Evolutionary conservation across 2,113 vertebrate species (phyloP).

Genomic region (Chloropsis cyanopogon): DNA sequence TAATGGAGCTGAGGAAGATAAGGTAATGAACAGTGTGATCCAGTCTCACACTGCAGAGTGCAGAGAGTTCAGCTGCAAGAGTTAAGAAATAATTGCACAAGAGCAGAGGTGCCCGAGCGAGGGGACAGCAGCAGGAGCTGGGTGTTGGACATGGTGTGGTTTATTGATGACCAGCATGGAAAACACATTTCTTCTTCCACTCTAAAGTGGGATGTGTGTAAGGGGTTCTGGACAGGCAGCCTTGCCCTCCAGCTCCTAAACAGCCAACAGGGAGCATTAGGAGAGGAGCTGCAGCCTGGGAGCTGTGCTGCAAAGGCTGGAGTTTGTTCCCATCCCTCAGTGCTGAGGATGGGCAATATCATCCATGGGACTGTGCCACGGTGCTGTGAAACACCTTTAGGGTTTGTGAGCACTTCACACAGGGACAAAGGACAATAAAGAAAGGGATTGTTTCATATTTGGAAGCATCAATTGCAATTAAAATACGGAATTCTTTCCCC

Average conservation of each 20-base stretch:
- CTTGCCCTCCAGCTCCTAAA: background rate
- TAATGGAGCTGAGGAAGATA: slow-evolving; percentile 36
- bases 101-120: slow-evolving; percentile 1
- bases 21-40: slow-evolving; percentile 45
- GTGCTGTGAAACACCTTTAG: background rate
- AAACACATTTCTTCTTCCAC: background rate
- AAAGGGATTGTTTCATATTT: background rate
- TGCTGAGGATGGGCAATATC: background rate
- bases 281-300: background rate
- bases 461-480: background rate
- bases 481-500: background rate
- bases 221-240: background rate
- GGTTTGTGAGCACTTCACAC: background rate
- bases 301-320: background rate
- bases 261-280: background rate
- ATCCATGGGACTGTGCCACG: background rate
- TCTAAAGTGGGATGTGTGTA: background rate
- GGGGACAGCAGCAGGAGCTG: background rate
- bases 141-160: background rate
- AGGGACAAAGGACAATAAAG: background rate
- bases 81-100: slow-evolving; percentile 61
- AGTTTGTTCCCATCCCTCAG: background rate
- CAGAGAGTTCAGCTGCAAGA: slow-evolving; percentile 32
- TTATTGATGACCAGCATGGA: background rate
- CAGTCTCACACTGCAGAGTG: slow-evolving; percentile 20